Base-by-base conservation (phyloP, 1,140 invertebrate species). In the Belonocnema kinseyi region DNA sequence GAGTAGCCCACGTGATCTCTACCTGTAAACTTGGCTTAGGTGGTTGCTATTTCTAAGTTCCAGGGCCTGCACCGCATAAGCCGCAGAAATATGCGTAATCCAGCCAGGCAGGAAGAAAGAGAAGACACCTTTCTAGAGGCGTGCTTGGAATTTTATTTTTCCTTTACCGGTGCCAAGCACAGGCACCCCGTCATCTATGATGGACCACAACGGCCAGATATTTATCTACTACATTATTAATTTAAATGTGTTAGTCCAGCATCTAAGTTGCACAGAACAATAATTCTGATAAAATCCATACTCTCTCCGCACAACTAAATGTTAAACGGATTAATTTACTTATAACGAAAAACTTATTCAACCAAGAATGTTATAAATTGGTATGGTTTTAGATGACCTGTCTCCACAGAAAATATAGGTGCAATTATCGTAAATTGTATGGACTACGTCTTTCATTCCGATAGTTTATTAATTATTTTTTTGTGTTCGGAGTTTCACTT, bases 51-150 rank as follows among this genome's bases (percentile, higher is more conserved):
- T 66, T 66, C 61, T 52, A 72, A 76, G 75, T 73, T 74, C 58
- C 74, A 52, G 70, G 51, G 52, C 21, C 75, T 66, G 73, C 52
- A 50, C 33, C 13, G 58, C 19, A 33, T 82, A 76, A 82, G 76
- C 75, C 50, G 72, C 73, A 77, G 56, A 86, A 82, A 84, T 83
- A 85, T 83, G 80, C 77, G 75, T 82, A 84, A 83, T 84, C 76
- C 76, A 33, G 76, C 61, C 72, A 50, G 53, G 61, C 70, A 52
- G 46, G 52, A 46, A 76, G 58, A 51, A 46, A 73, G 40, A 72
- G 52, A 76, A 46, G 17, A 75, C 71, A 72, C 56, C 52, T 52
- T 33, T 46, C 73, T 73, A 58, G 53, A 77, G 66, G 54, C 56
- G 40, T 58, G 71, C 72, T 72, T 12, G 70, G 54, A 66, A 66